These are phyloP conservation scores for Megalopta genalis DNA, from an alignment of 1,140 invertebrate species.

Conservation along the genomic window DNA sequence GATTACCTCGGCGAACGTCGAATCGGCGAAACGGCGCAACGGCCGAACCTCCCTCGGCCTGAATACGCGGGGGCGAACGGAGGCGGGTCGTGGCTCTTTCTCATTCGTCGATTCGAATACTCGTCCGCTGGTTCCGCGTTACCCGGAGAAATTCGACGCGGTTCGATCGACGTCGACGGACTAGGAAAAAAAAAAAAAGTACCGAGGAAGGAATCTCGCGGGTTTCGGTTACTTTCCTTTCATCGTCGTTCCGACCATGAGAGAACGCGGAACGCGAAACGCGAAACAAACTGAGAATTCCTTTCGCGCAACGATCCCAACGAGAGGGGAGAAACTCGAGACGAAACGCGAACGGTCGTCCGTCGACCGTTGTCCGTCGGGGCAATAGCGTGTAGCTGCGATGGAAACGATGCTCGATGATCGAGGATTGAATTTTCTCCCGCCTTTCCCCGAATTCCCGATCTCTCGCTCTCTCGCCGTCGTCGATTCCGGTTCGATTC, in stretches of 20 bases:
- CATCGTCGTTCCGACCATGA: constrained; percentile 33
- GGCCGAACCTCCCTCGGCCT: no score
- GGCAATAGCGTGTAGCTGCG: constrained; percentile 35
- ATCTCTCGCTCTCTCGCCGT: constrained; percentile 23
- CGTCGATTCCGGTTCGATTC: not conserved
- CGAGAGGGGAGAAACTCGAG: constrained; percentile 25
- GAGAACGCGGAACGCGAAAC: not conserved
- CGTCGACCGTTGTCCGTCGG: constrained; percentile 14
- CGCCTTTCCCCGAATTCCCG: constrained; percentile 5
- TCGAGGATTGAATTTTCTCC: constrained; percentile 33
- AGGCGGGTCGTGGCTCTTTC: not conserved
- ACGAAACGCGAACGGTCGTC: constrained; percentile 44
- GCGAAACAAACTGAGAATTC: constrained; percentile 43
- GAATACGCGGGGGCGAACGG: not conserved
- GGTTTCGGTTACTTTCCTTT: constrained; percentile 20
- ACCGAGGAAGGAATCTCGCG: not conserved
- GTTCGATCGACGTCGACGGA: not conserved
- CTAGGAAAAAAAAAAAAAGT: not conserved
- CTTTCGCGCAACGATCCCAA: constrained; percentile 2
- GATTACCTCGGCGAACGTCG: constrained; percentile 17
- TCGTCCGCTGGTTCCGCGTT: not conserved
- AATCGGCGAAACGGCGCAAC: no score
- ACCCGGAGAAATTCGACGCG: constrained; percentile 36
- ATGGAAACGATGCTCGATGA: constrained; percentile 55
- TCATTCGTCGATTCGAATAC: no score